Evolutionary conservation across 2,113 vertebrate species (phyloP).

Genomic region (Beaufortia kweichowensis): DNA sequence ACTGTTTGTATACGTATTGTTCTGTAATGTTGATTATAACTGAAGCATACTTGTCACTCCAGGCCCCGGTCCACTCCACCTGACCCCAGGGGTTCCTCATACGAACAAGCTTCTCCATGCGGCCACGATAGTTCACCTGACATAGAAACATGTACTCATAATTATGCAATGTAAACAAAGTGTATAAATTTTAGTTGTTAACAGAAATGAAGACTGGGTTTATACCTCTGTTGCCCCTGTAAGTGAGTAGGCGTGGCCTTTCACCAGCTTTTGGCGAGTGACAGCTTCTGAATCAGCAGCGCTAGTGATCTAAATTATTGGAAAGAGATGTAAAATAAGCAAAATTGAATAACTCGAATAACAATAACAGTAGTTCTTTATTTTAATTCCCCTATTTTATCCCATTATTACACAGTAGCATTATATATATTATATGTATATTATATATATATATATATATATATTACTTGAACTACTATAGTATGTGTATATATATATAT

Average conservation of each 20-base stretch:
- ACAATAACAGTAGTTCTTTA: neutral
- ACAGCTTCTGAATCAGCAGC: conserved; percentile 86
- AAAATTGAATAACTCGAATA: neutral
- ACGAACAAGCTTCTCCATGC: conserved; percentile 83
- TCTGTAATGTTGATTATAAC: neutral
- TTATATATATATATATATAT: too few species aligned
- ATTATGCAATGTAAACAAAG: neutral
- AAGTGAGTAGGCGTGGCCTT: conserved; percentile 92
- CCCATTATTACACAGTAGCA: too few species aligned
- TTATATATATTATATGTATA: too few species aligned
- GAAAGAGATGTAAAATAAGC: neutral
- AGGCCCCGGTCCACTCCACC: conserved; percentile 95
- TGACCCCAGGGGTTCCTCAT: conserved; percentile 95
- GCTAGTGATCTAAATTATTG: conserved; percentile 82
- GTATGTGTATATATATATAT: too few species aligned
- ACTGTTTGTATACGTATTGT: neutral
- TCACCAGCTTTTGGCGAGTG: conserved; percentile 92
- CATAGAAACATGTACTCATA: neutral
- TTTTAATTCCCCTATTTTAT: too few species aligned
- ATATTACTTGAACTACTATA: too few species aligned
- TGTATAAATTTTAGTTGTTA: neutral
- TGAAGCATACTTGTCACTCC: conserved; percentile 85
- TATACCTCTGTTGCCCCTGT: conserved; percentile 86
- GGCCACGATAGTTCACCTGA: conserved; percentile 85
- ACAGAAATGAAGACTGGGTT: neutral